Evolutionary conservation across 37 sponge, comb jelly and placozoan genomes (phyloP), one percentile per base, ranked within the genome.

Genomic region (Halisarca cf. caerulea): DNA sequence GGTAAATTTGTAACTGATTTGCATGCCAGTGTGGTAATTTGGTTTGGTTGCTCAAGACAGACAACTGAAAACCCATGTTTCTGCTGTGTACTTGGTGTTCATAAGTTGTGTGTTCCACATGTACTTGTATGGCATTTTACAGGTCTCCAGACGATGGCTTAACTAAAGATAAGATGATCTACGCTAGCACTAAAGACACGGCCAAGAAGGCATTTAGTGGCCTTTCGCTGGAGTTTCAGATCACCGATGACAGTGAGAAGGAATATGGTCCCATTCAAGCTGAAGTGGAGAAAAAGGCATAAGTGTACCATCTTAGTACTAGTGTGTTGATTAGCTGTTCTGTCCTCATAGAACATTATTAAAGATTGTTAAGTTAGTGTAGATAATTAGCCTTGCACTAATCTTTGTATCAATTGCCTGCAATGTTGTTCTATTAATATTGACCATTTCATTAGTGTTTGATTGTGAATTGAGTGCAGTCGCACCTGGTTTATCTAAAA

Each of bases 121-220:
- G n/a, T n/a, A n/a, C n/a, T n/a, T n/a, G n/a, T n/a, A n/a, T n/a
- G n/a, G n/a, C n/a, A n/a, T n/a, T n/a, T n/a, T n/a, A n/a, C 59
- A 93, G 93, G 93, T 87, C 66, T 66, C 79, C 75, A 8, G 94
- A 92, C 45, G 61, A 61, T 80, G 78, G 62, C 2, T 61, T 44
- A 30, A 86, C 90, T 30, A 83, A 83, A 21, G 72, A 85, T 2
- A 94, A 94, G 59, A 94, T 94, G 94, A 80, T 90, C 54, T 88
- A 90, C 33, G 88, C 94, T 37, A 79, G 85, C 38, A 79, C 86
- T 38, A 90, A 90, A 44, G 94, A 94, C 64, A 73, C 85, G 27
- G 43, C 90, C 53, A 87, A 94, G 88, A 90, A 90, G 57, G 40
- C 60, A 21, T 85, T 94, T 55, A 53, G 70, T 36, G 91, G 88